Base-by-base conservation (phyloP, 1,140 invertebrate species). In the Euglossa dilemma region DNA sequence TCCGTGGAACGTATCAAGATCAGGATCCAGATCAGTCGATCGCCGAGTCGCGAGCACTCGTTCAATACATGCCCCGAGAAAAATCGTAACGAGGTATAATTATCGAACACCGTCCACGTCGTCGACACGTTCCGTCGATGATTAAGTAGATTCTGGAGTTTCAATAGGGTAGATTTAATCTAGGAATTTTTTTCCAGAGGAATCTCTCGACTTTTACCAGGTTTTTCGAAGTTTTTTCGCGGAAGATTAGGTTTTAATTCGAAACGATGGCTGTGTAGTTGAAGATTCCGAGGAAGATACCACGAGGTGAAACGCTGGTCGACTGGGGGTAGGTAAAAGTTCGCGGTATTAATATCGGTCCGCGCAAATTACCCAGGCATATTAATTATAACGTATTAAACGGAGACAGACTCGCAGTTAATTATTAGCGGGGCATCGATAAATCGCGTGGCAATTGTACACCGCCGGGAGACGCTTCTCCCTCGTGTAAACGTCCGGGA, bases 11-110 rank as follows among this genome's bases (percentile, higher is more conserved):
- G n/a, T n/a, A n/a, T n/a, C n/a, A n/a, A n/a, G n/a, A n/a, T n/a
- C n/a, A n/a, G 85, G 73, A 88, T 88, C 83, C 87, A 88, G 83
- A 87, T 88, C 83, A 75, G 69, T 75, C 63, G 61, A 59, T 56
- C 76, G 47, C 47, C 12, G 61, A 76, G n/a, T 47, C 47, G 36
- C 59, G 52, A 52, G 63, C 79, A 64, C 59, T 80, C 54, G 54
- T 28, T 6, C 4, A 11, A 14, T 25, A 45, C 5, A 14, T 50
- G 52, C 47, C 3, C 36, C 8, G 2, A 4, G 50, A 6, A 36
- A 6, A 6, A 45, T 56, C 16, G 20, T 73, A 73, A 73, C 23
- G 71, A 73, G 52, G n/a, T n/a, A n/a, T n/a, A n/a, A n/a, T n/a
- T n/a, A 36, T 36, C 4, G 4, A 36, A 4, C 4, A 36, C 36